A percentile compares a stretch with the other conserved stretches of the same genome.
phyloP scores from a whole-genome alignment of 2,113 vertebrate species.

The Mellivora capensis region DNA sequence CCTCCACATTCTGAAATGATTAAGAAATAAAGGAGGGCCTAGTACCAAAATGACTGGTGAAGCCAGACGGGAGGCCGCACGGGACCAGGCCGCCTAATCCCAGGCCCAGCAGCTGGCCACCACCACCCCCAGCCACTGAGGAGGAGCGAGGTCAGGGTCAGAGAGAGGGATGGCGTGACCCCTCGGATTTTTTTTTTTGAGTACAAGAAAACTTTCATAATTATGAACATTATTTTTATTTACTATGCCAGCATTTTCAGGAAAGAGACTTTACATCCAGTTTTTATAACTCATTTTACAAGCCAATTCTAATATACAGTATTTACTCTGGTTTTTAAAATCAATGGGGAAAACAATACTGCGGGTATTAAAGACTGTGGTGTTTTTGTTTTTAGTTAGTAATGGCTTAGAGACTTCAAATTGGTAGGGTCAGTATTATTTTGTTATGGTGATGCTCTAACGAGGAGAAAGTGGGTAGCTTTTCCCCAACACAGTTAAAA shows the following conservation, averaged over 20 bases:
- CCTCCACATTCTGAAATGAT: neutral
- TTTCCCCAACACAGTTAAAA: constrained; percentile 70
- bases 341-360: constrained; percentile 68
- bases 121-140: neutral
- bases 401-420: constrained; percentile 68
- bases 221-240: constrained; percentile 85
- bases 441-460: constrained; percentile 68
- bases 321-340: constrained; percentile 80
- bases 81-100: neutral
- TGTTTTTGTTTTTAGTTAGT: constrained; percentile 69
- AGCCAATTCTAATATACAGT: constrained; percentile 85
- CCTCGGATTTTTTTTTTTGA: no score
- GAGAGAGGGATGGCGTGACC: neutral
- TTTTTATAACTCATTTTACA: constrained; percentile 84
- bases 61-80: neutral
- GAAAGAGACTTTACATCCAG: constrained; percentile 84
- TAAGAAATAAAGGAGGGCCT: neutral
- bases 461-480: constrained; percentile 75
- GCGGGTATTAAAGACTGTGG: constrained; percentile 65
- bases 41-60: neutral
- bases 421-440: constrained; percentile 54
- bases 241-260: constrained; percentile 83
- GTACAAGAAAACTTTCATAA: constrained; percentile 71
- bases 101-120: neutral
- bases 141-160: neutral